Evolutionary conservation across 2,888 invertebrate genomes (phyloP).

Genomic region (Notodonta ziczac): DNA sequence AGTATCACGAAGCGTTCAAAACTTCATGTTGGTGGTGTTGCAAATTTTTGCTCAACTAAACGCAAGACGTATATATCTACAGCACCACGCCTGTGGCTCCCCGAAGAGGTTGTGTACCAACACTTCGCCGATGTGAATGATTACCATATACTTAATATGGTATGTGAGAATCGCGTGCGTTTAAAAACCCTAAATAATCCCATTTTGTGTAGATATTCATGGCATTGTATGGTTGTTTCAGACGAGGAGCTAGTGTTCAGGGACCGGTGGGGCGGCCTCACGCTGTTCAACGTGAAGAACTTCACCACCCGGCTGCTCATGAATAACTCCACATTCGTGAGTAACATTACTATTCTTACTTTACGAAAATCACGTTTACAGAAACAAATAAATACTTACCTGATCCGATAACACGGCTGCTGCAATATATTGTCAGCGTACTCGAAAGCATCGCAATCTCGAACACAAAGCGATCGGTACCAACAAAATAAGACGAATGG

Average conservation of each 20-base stretch:
- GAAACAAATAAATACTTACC: background rate
- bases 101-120: no score
- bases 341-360: slow-evolving; percentile 59
- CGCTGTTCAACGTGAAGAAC: slow-evolving; percentile 91
- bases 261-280: slow-evolving; percentile 91
- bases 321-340: slow-evolving; percentile 93
- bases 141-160: no score
- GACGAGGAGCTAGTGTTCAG: slow-evolving; percentile 91
- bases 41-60: no score
- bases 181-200: no score
- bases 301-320: slow-evolving; percentile 89
- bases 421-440: background rate
- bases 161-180: no score
- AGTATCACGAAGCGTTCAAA: no score
- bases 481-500: slow-evolving; percentile 6
- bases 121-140: no score
- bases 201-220: background rate
- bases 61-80: no score
- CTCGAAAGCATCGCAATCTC: background rate
- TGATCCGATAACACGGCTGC: background rate
- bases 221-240: slow-evolving; percentile 70
- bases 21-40: no score
- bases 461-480: slow-evolving; percentile 8
- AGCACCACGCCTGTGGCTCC: no score
- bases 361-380: no score